phyloP scores from a whole-genome alignment of 2,888 invertebrate species.

The Dyspetes luteomarginatus region DNA sequence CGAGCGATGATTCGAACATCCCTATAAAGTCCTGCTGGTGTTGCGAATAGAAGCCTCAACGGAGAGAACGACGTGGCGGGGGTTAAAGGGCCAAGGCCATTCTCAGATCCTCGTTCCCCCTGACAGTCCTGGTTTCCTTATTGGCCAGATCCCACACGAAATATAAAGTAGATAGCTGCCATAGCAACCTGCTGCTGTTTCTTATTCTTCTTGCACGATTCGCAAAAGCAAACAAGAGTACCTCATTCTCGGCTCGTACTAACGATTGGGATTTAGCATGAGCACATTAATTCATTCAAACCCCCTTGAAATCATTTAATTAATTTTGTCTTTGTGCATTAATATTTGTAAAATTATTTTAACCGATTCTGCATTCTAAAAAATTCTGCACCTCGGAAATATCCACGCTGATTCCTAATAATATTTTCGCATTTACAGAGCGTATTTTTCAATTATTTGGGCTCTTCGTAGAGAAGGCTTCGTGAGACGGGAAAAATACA shows the following conservation, averaged over 20 bases:
- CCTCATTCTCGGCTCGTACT: slow-evolving; percentile 23
- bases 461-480: too few species aligned
- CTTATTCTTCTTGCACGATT: slow-evolving; percentile 39
- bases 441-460: too few species aligned
- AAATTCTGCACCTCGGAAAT: too few species aligned
- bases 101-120: slow-evolving; percentile 45
- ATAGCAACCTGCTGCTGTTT: slow-evolving; percentile 57
- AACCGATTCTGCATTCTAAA: too few species aligned
- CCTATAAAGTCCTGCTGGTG: slow-evolving; percentile 22
- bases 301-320: too few species aligned
- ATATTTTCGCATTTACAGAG: too few species aligned
- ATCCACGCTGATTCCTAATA: too few species aligned
- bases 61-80: slow-evolving; percentile 42
- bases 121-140: slow-evolving; percentile 59
- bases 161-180: slow-evolving; percentile 61
- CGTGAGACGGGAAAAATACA: too few species aligned
- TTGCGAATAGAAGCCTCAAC: slow-evolving; percentile 40
- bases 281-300: slow-evolving; percentile 2
- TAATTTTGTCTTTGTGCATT: too few species aligned
- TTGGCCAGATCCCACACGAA: slow-evolving; percentile 61
- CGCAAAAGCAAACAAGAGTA: slow-evolving; percentile 43
- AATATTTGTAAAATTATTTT: too few species aligned
- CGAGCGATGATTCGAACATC: slow-evolving; percentile 23
- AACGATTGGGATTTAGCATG: slow-evolving; percentile 31
- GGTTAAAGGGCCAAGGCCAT: slow-evolving; percentile 71